Conservation (phyloP, 92 coral and sea anemone species). For the Palythoa heliodiscus region DNA sequence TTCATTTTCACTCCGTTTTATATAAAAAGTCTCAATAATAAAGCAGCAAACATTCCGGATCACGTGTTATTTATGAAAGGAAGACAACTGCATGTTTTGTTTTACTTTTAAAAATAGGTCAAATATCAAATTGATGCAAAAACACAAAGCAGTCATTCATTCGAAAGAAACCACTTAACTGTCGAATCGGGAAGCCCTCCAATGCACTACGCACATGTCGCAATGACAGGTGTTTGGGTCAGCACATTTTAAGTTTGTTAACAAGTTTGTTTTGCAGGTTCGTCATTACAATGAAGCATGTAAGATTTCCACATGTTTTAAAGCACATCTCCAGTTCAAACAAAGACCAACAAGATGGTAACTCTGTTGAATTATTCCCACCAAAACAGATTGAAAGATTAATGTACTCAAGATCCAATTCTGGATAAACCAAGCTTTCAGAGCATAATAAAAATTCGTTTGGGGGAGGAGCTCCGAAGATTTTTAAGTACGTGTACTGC, state of each 20-base stretch:
- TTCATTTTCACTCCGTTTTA: background rate
- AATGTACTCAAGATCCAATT: background rate
- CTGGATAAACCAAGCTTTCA: background rate
- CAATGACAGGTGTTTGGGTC: conserved; percentile 15
- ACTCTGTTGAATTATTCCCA: no score
- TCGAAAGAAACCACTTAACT: background rate
- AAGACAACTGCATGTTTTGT: no score
- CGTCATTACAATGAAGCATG: background rate
- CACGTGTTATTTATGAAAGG: no score
- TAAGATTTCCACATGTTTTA: conserved; percentile 24
- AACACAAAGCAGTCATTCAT: background rate
- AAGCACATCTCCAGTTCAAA: conserved; percentile 21
- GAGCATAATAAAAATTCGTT: background rate
- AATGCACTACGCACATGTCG: conserved; percentile 27
- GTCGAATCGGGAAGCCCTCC: background rate
- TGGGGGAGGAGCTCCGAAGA: background rate
- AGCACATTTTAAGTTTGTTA: conserved; percentile 13
- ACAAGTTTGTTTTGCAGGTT: conserved; percentile 8
- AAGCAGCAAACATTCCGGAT: no score
- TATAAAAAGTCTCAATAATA: no score
- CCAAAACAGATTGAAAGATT: no score
- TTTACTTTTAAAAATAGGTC: no score
- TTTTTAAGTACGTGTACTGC: background rate
- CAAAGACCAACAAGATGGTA: background rate
- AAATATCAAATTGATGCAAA: background rate